Conservation (phyloP, 1,140 invertebrate species). For the Zaprionus nigranus region DNA sequence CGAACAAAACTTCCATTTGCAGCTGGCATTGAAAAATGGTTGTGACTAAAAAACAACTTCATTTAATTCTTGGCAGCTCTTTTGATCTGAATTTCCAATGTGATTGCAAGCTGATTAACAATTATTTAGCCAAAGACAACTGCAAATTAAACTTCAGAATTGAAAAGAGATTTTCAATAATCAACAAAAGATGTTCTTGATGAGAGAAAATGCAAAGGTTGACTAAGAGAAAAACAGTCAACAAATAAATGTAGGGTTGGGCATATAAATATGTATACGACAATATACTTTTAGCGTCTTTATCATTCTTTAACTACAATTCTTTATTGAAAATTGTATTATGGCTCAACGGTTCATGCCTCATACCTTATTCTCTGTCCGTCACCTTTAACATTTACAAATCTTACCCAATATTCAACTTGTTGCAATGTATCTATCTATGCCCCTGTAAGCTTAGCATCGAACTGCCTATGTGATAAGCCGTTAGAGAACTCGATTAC, state of each 20-base stretch:
- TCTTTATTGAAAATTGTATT: background rate
- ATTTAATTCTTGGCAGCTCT: constrained; percentile 8
- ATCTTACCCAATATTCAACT: no score
- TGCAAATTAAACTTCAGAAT: background rate
- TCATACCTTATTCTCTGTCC: no score
- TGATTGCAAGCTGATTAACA: constrained; percentile 13
- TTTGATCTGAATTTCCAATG: no score
- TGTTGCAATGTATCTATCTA: background rate
- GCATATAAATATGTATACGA: background rate
- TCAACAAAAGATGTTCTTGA: background rate
- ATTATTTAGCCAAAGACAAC: background rate
- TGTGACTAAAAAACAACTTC: background rate
- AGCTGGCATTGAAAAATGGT: constrained; percentile 15
- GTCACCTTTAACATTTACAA: no score
- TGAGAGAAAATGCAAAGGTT: background rate
- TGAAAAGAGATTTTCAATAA: no score
- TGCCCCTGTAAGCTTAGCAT: background rate
- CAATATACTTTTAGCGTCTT: background rate
- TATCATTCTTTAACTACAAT: background rate
- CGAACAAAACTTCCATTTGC: background rate
- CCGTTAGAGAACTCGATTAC: constrained; percentile 1
- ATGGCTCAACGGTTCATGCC: no score
- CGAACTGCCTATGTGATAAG: constrained; percentile 19
- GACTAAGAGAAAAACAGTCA: background rate
- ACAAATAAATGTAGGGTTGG: background rate